Base-by-base conservation (phyloP, 2,113 vertebrate genomes). In the Cyprinodon brontotheroides region DNA sequence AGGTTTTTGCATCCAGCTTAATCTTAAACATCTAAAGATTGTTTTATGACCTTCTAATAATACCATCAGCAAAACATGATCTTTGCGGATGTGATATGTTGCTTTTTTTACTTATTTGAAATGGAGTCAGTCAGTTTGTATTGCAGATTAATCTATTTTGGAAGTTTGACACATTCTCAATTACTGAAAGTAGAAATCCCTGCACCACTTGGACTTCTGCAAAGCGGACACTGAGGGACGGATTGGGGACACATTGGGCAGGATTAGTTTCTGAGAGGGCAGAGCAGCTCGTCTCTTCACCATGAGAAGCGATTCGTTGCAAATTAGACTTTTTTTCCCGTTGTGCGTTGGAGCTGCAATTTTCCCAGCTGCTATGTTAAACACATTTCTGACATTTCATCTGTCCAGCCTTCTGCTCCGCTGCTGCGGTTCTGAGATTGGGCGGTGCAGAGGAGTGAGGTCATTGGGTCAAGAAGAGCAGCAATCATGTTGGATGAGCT, bases 181-280 rank as follows among this genome's bases (percentile, higher is more conserved):
- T 77, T 45, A 59, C 29, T 14, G 36, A 20, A 45, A 59, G 40
- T 11, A 43, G 48, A 57, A 57, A 57, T 57, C 50, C 50, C 50
- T 62, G 43, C 50, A 50, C 61, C 65, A 68, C 41, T 68, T 75
- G 14, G 47, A 48, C 53, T 37, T 61, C 13, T 41, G 1, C 59
- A n/a, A 3, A 1, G 50, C 48, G 61, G 59, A 72, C 64, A 68
- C 82, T 71, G 50, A 68, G 61, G 82, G 71, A 66, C 15, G 48
- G 63, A 37, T 64, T 75, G 73, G 66, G 77, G 77, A 61, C 77
- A 68, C 29, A 48, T 4, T 47, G 65, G 80, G 36, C 10, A 70
- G 80, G 80, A 86, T 88, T 70, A 83, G 13, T 53, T 45, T 78
- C 80, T 74, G 74, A 85, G 71, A 82, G 80, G 66, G 8, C 66